These are phyloP conservation scores for Natator depressus DNA, from an alignment of 2,113 vertebrate genomes.

Conservation along the genomic window DNA sequence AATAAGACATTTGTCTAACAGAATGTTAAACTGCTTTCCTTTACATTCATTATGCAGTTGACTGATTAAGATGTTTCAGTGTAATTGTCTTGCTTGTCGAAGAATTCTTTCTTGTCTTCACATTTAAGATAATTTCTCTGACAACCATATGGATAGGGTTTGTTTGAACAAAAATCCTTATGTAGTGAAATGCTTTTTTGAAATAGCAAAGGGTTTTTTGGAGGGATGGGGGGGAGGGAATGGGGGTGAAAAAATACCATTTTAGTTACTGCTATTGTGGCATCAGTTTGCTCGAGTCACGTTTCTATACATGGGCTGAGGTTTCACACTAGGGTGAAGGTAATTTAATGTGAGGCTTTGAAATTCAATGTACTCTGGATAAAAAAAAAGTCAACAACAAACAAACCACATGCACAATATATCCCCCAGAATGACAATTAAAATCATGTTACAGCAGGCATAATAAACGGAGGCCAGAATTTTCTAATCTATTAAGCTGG, in stretches of 20 bases:
- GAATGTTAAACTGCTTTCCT: slow-evolving; percentile 53
- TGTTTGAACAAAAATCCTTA: not conserved
- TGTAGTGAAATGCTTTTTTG: not conserved
- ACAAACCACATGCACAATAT: not conserved
- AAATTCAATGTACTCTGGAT: not conserved
- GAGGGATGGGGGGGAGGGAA: not conserved
- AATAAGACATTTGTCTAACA: slow-evolving; percentile 60
- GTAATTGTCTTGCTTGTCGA: slow-evolving; percentile 37
- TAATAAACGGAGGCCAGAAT: not conserved
- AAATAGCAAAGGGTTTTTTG: not conserved
- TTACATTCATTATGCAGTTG: slow-evolving; percentile 53
- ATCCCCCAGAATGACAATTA: not conserved
- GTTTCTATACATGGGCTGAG: not conserved
- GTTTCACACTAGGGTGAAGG: not conserved
- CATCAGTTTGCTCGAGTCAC: not conserved
- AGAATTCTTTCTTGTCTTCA: slow-evolving; percentile 41
- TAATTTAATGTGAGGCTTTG: not conserved
- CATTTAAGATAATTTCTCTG: slow-evolving; percentile 53
- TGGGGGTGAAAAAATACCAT: not conserved
- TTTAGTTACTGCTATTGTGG: not conserved
- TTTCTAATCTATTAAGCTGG: not conserved
- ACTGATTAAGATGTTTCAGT: slow-evolving; percentile 42
- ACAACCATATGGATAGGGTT: slow-evolving; percentile 18
- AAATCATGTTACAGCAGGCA: not conserved
- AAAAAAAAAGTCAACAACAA: not conserved